Percentiles rank a stretch among this genome's conserved stretches.
Evolutionary conservation across 2,797 vertebrate species (phyloP).

Genomic region (Sebastes iracundus): DNA sequence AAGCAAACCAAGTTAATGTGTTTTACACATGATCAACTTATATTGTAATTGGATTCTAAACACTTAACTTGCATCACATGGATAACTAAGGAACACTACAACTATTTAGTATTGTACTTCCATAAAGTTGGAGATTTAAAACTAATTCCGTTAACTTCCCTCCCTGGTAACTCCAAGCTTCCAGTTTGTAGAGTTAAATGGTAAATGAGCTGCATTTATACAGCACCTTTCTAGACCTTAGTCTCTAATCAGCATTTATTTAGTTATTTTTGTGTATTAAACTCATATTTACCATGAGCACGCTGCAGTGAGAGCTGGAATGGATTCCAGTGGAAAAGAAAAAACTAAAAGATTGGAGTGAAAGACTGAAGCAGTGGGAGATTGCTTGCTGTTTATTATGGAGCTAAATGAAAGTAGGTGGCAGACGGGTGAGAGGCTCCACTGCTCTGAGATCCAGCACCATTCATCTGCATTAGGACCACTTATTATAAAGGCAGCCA

Average conservation of each 20-base stretch:
- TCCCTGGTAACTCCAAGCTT: neutral
- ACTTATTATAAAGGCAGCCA: conserved; percentile 75
- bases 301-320: no score
- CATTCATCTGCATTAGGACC: conserved; percentile 80
- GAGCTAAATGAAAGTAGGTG: conserved; percentile 49
- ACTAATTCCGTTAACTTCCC: neutral
- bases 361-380: conserved; percentile 13
- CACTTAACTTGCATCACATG: neutral
- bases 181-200: neutral
- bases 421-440: conserved; percentile 58
- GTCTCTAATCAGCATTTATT: neutral
- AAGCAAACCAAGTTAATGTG: neutral
- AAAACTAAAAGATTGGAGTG: neutral
- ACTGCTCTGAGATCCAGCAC: conserved; percentile 56
- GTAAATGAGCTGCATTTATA: neutral
- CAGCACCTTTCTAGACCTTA: neutral
- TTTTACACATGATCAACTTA: neutral
- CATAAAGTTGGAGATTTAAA: neutral
- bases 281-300: neutral
- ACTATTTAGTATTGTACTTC: neutral
- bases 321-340: neutral
- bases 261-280: neutral
- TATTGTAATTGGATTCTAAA: neutral
- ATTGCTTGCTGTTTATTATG: conserved; percentile 57
- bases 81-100: neutral